Evolutionary conservation across 2,888 invertebrate genomes (phyloP).

Genomic region (Dasysyrphus albostriatus): DNA sequence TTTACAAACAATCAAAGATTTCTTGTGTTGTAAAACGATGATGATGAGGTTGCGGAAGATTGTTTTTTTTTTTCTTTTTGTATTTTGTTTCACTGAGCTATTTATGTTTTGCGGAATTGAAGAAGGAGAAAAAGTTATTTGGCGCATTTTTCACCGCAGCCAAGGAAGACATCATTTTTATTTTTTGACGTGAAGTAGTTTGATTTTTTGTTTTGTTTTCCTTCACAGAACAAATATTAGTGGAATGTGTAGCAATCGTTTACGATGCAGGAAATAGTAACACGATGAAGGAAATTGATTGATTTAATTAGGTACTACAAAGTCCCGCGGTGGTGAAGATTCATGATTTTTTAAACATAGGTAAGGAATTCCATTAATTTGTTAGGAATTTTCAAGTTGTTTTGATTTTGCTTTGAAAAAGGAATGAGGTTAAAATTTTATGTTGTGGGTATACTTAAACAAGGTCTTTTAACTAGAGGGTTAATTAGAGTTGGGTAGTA

Average conservation of each 20-base stretch:
- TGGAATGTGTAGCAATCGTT: conserved; percentile 64
- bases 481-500: too few relatives aligned
- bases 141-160: conserved; percentile 57
- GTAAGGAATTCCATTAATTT: not conserved
- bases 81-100: conserved; percentile 29
- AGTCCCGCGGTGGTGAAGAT: conserved; percentile 17
- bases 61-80: conserved; percentile 8
- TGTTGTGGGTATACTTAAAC: too few relatives aligned
- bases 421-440: not conserved
- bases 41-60: conserved; percentile 60
- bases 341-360: not conserved
- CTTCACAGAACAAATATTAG: conserved; percentile 1
- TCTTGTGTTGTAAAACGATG: conserved; percentile 49
- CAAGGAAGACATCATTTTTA: conserved; percentile 61
- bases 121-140: conserved; percentile 43
- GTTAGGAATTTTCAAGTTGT: not conserved
- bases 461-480: too few relatives aligned
- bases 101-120: conserved; percentile 58
- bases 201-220: not conserved
- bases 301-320: conserved; percentile 38
- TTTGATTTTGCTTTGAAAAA: not conserved
- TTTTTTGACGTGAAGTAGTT: conserved; percentile 39
- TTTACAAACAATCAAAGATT: conserved; percentile 63
- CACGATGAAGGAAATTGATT: conserved; percentile 50
- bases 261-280: conserved; percentile 46